Conservation (phyloP, 1,140 invertebrate genomes). For the Drosophila ogumai region DNA sequence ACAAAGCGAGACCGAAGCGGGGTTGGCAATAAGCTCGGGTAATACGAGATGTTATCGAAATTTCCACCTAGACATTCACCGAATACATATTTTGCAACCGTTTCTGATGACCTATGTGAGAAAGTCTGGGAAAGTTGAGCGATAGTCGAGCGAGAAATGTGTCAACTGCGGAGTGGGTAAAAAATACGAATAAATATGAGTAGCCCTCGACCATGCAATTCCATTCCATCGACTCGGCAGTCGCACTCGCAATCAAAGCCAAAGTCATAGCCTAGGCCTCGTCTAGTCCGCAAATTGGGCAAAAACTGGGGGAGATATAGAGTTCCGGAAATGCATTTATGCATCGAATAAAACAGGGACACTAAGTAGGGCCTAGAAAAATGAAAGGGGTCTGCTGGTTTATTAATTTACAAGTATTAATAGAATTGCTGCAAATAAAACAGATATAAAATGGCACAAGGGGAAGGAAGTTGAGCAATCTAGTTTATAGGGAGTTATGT, state of each 20-base stretch:
- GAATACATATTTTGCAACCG: constrained; percentile 40
- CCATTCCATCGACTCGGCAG: constrained; percentile 13
- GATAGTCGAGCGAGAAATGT: constrained; percentile 22
- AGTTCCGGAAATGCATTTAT: constrained; percentile 45
- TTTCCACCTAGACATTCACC: constrained; percentile 53
- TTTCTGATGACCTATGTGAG: constrained; percentile 44
- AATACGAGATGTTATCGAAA: constrained; percentile 40
- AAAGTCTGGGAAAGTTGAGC: constrained; percentile 50
- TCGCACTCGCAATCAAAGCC: constrained; percentile 50
- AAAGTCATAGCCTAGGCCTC: constrained; percentile 62
- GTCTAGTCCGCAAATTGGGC: constrained; percentile 30
- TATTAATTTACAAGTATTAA: constrained; percentile 33
- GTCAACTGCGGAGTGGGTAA: constrained; percentile 27
- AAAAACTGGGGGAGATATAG: constrained; percentile 28
- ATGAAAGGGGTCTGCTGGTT: constrained; percentile 21
- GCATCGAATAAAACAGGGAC: constrained; percentile 16
- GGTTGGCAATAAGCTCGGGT: constrained; percentile 26
- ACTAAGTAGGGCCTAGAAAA: constrained; percentile 23
- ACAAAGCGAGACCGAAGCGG: constrained; percentile 14
- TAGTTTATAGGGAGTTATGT: neutral
- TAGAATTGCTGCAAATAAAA: constrained; percentile 8
- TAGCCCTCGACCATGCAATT: constrained; percentile 15
- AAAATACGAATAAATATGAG: constrained; percentile 14
- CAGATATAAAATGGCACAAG: neutral
- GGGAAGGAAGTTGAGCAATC: neutral